Percentiles rank a stretch among this genome's conserved stretches.
phyloP scores from a whole-genome alignment of 2,797 vertebrate genomes.

The Smutsia gigantea region DNA sequence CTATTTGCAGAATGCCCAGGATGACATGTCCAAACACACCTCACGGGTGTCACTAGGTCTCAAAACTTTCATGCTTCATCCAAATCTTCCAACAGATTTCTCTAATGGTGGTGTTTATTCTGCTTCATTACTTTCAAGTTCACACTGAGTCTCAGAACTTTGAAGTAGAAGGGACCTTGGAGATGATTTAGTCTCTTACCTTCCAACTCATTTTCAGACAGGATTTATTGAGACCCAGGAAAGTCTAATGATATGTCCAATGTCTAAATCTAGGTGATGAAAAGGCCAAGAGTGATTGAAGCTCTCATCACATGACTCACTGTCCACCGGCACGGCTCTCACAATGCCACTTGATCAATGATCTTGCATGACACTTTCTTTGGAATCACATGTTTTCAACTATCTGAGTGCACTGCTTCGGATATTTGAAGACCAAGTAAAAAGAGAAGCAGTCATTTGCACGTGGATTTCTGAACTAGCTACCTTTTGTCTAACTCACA shows the following conservation, averaged over 20 bases:
- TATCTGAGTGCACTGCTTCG: not conserved
- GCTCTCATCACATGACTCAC: not conserved
- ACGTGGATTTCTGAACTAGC: not conserved
- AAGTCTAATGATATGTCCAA: not conserved
- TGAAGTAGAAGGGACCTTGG: not conserved
- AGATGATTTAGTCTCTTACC: constrained; percentile 27
- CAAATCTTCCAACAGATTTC: not conserved
- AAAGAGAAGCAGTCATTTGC: not conserved
- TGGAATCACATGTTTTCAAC: not conserved
- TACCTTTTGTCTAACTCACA: not conserved
- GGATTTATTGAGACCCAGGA: constrained; percentile 2
- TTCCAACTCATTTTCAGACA: constrained; percentile 14
- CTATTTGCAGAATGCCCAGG: not conserved
- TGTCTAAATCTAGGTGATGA: not conserved
- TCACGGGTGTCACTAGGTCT: not conserved
- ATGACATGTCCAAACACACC: not conserved
- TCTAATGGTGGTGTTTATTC: not conserved
- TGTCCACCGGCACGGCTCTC: not conserved
- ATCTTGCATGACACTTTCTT: not conserved
- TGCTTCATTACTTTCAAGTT: constrained; percentile 39
- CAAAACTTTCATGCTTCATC: constrained; percentile 25
- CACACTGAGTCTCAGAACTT: constrained; percentile 12
- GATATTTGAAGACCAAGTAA: not conserved
- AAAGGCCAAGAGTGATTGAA: not conserved
- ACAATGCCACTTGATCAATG: not conserved